Evolutionary conservation across 2,797 vertebrate genomes (phyloP).

Genomic region (Silurus aristotelis): DNA sequence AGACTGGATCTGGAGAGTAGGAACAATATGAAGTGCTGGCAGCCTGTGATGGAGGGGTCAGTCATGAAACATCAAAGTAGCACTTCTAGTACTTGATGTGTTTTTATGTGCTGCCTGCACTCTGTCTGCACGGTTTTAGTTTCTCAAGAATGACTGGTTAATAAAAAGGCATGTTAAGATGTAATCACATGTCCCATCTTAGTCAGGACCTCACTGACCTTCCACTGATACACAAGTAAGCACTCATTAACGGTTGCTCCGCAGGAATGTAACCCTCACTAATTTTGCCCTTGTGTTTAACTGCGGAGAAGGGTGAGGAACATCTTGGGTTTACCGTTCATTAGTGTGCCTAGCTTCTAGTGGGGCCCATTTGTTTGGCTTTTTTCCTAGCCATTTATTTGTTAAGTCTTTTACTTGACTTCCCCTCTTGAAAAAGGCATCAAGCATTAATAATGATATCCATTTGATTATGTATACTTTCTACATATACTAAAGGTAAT

Average conservation of each 20-base stretch:
- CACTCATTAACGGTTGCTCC: conserved; percentile 67
- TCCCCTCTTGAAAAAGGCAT: conserved; percentile 68
- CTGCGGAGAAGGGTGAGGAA: conserved; percentile 68
- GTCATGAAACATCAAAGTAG: conserved; percentile 69
- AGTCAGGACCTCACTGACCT: conserved; percentile 64
- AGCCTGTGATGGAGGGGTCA: conserved; percentile 56
- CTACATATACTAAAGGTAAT: neutral
- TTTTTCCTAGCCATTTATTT: conserved; percentile 73
- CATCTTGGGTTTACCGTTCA: conserved; percentile 77
- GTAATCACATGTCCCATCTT: conserved; percentile 71
- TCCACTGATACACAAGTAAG: conserved; percentile 52
- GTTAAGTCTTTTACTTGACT: conserved; percentile 75
- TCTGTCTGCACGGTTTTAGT: conserved; percentile 61
- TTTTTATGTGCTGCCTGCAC: conserved; percentile 71
- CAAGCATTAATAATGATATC: conserved; percentile 51
- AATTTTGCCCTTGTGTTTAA: conserved; percentile 72
- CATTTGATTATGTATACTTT: neutral
- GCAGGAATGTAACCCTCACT: conserved; percentile 70
- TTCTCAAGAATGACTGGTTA: conserved; percentile 67
- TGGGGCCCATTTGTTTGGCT: conserved; percentile 71
- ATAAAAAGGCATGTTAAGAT: conserved; percentile 70
- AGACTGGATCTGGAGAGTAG: conserved; percentile 51
- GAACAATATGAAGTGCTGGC: conserved; percentile 53
- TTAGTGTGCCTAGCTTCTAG: conserved; percentile 66
- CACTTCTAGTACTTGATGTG: conserved; percentile 59